These are phyloP conservation scores for Drosophila grimshawi DNA, from an alignment of 1,140 invertebrate genomes.

Conservation along the genomic window DNA sequence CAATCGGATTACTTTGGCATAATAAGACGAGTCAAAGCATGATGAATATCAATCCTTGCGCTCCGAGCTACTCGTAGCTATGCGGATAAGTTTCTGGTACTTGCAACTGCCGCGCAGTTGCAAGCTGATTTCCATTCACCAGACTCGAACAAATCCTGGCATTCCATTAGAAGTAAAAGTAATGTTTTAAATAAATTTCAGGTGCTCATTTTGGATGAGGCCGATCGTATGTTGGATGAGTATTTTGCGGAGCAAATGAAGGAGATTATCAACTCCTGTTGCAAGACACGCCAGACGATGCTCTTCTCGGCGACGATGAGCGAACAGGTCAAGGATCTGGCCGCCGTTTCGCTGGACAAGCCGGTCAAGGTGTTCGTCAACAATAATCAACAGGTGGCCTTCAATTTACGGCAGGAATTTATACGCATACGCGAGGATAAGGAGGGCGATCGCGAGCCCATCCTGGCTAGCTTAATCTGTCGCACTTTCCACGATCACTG, in stretches of 20 bases:
- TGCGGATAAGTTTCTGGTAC: constrained; percentile 57
- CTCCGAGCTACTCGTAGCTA: constrained; percentile 62
- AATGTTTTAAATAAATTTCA: constrained; percentile 4
- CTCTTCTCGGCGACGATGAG: constrained; percentile 99
- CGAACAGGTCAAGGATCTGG: constrained; percentile 97
- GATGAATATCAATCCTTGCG: constrained; percentile 83
- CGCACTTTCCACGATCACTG: constrained; percentile 96
- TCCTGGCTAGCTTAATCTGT: constrained; percentile 95
- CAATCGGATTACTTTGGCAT: not conserved
- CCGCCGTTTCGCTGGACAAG: constrained; percentile 94
- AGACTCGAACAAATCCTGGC: not conserved
- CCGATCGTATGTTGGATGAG: constrained; percentile 96
- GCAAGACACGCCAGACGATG: constrained; percentile 97
- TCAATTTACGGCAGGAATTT: constrained; percentile 98
- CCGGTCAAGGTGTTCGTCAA: constrained; percentile 98
- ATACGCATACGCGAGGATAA: constrained; percentile 92
- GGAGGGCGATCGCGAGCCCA: constrained; percentile 95
- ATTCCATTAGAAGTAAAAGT: not conserved
- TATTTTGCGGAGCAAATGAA: constrained; percentile 99
- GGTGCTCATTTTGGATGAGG: constrained; percentile 84
- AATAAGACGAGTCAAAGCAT: constrained; percentile 21
- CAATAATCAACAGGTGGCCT: constrained; percentile 97
- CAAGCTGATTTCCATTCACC: constrained; percentile 50
- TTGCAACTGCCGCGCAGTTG: constrained; percentile 57
- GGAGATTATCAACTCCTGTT: constrained; percentile 96